Percentiles rank a stretch among this genome's conserved stretches.
phyloP scores from a whole-genome alignment of 2,797 vertebrate genomes.

The Euthynnus affinis region DNA sequence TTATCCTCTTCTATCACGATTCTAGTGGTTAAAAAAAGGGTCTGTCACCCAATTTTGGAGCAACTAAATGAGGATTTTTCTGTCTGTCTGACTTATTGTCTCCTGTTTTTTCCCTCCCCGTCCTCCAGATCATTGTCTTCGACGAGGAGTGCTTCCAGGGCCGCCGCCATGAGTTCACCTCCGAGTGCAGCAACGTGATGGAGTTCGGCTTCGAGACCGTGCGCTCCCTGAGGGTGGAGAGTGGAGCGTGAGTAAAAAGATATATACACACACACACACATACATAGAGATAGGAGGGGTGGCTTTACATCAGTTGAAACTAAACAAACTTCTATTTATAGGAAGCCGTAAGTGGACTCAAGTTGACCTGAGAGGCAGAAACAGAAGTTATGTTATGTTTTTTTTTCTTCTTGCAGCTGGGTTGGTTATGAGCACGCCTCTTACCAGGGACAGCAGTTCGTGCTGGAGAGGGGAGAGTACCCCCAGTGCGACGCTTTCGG shows the following conservation, averaged over 20 bases:
- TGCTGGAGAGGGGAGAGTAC: conserved; percentile 97
- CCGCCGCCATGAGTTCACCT: conserved; percentile 92
- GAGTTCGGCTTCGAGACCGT: conserved; percentile 93
- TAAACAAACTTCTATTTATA: no score
- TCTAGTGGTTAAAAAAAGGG: no score
- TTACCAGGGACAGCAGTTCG: conserved; percentile 97
- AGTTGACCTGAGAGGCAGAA: no score
- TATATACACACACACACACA: neutral
- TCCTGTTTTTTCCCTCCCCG: no score
- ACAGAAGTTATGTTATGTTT: no score
- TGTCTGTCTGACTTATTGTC: no score
- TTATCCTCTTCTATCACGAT: no score
- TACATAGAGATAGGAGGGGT: no score
- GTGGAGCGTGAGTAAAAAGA: conserved; percentile 92
- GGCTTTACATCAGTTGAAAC: no score
- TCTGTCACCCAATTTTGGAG: no score
- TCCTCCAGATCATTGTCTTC: conserved; percentile 94
- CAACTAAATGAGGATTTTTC: no score
- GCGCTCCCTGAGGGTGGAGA: conserved; percentile 93
- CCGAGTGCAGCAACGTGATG: conserved; percentile 92
- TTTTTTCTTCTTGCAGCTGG: conserved; percentile 87
- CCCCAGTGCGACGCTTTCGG: conserved; percentile 96
- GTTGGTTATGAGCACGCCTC: conserved; percentile 96
- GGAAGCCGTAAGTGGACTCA: no score
- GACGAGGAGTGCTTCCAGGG: conserved; percentile 97